Conservation (phyloP, 1,140 invertebrate species). For the Pentalonia nigronervosa region DNA sequence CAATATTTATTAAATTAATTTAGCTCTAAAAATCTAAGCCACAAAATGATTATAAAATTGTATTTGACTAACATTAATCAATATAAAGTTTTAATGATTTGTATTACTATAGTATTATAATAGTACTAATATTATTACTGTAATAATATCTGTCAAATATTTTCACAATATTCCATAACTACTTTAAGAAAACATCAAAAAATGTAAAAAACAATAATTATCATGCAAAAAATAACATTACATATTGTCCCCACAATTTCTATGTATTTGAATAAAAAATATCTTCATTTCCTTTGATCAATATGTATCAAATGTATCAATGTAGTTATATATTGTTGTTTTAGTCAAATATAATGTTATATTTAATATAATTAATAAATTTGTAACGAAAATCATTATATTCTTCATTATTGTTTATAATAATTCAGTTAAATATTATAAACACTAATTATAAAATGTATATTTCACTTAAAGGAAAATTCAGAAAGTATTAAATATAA, state of each 20-base stretch:
- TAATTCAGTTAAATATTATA: neutral
- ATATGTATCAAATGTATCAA: neutral
- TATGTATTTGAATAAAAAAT: neutral
- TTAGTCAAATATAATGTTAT: conserved; percentile 39
- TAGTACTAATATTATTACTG: neutral
- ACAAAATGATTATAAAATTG: conserved; percentile 27
- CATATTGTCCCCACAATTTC: neutral
- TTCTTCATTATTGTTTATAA: neutral
- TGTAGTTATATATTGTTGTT: neutral
- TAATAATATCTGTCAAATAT: neutral
- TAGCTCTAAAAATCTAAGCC: conserved; percentile 47
- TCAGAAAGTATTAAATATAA: neutral
- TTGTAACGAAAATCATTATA: conserved; percentile 13
- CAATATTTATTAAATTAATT: neutral
- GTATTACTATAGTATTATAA: neutral
- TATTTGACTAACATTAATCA: conserved; percentile 26
- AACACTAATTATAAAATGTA: neutral
- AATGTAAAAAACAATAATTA: neutral
- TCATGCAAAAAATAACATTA: neutral
- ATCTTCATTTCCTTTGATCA: neutral
- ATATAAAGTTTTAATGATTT: neutral
- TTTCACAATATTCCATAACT: neutral
- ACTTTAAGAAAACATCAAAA: neutral
- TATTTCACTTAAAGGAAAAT: neutral
- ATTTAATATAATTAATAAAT: neutral